These are phyloP conservation scores for Autographa gamma DNA, from an alignment of 2,888 invertebrate species.

Conservation along the genomic window DNA sequence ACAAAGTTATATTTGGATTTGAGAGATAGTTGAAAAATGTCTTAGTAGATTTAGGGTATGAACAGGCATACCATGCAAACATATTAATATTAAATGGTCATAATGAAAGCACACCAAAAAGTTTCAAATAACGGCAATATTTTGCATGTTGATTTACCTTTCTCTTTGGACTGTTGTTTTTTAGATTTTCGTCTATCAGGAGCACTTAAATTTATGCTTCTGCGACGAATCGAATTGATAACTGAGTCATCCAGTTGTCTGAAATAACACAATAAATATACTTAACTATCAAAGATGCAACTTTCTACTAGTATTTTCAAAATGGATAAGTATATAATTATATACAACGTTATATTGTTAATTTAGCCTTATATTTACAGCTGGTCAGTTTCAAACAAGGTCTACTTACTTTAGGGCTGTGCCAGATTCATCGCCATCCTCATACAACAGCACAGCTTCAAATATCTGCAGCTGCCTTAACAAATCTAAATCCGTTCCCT, in stretches of 20 bases:
- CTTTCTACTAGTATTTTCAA: neutral
- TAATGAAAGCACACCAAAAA: slow-evolving; percentile 46
- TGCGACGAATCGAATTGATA: slow-evolving; percentile 92
- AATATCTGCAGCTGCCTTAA: slow-evolving; percentile 98
- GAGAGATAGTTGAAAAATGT: slow-evolving; percentile 21
- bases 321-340: neutral
- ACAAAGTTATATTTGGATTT: slow-evolving; percentile 12
- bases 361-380: neutral
- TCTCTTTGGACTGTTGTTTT: slow-evolving; percentile 90
- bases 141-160: slow-evolving; percentile 86
- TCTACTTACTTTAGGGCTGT: slow-evolving; percentile 88
- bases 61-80: slow-evolving; percentile 53
- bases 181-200: slow-evolving; percentile 94
- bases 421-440: slow-evolving; percentile 92
- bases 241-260: slow-evolving; percentile 91
- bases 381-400: neutral
- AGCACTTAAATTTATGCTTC: slow-evolving; percentile 80
- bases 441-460: slow-evolving; percentile 96
- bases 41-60: slow-evolving; percentile 44
- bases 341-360: neutral
- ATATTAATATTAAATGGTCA: slow-evolving; percentile 25
- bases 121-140: slow-evolving; percentile 31
- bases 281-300: neutral
- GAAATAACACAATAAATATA: slow-evolving; percentile 49
- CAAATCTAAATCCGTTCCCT: slow-evolving; percentile 97